Evolutionary conservation across 2,797 vertebrate species (phyloP).

Genomic region (Poeciliopsis paucimaculata): DNA sequence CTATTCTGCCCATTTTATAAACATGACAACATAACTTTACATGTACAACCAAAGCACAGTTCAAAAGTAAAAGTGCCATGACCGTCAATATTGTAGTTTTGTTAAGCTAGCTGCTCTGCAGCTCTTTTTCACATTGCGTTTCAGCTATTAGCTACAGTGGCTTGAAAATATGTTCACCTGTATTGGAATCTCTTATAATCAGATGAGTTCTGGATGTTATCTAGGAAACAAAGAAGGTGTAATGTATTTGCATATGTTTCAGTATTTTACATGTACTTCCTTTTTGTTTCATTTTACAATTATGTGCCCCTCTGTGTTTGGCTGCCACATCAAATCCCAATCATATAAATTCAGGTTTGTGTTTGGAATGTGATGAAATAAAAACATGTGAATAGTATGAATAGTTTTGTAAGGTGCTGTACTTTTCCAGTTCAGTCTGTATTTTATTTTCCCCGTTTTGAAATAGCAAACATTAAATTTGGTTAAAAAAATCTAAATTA

Average conservation of each 20-base stretch:
- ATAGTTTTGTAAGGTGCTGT: too few species aligned
- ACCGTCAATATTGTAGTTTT: background rate
- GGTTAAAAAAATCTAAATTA: background rate
- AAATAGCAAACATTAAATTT: background rate
- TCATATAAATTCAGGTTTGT: background rate
- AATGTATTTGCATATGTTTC: background rate
- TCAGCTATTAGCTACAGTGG: background rate
- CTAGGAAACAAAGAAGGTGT: background rate
- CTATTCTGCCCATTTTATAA: background rate
- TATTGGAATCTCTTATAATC: too few species aligned
- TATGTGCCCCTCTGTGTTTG: background rate
- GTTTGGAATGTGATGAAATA: background rate
- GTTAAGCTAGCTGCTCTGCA: background rate
- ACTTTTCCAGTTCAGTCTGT: background rate
- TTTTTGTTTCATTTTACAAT: background rate
- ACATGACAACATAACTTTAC: background rate
- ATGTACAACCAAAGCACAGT: background rate
- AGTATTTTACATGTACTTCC: background rate
- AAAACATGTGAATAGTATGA: background rate
- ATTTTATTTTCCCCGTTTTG: background rate
- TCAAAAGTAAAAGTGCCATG: background rate
- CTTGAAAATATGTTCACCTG: background rate
- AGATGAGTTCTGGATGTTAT: background rate
- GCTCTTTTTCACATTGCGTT: background rate
- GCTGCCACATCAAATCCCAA: background rate